phyloP scores from a whole-genome alignment of 2,797 vertebrate species.

The Sebastes kiyomatsui region DNA sequence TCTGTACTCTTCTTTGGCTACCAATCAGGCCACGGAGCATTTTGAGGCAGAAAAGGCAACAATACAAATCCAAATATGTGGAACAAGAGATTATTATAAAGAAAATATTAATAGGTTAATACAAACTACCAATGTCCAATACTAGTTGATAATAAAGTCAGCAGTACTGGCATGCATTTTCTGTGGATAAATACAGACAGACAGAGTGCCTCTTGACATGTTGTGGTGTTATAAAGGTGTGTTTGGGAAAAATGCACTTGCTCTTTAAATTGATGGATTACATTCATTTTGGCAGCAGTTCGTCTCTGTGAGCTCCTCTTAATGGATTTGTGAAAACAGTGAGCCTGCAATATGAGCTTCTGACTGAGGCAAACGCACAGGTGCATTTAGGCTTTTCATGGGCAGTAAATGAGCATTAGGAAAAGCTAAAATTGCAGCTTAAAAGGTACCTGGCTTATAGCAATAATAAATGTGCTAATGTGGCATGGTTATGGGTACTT shows the following conservation, averaged over 20 bases:
- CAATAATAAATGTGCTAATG: constrained; percentile 30
- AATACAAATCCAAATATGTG: too few relatives aligned
- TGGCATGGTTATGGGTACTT: constrained; percentile 1
- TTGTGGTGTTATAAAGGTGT: not conserved
- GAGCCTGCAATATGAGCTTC: constrained; percentile 2
- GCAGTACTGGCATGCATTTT: not conserved
- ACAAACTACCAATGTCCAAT: not conserved
- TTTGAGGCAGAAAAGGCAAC: not conserved
- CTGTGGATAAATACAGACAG: not conserved
- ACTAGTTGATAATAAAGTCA: not conserved
- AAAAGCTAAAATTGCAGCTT: constrained; percentile 5
- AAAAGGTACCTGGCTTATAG: not conserved
- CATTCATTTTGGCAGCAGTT: not conserved
- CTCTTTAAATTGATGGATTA: constrained; percentile 28
- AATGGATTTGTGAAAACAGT: constrained; percentile 17
- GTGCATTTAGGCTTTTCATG: constrained; percentile 17
- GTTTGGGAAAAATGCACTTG: not conserved
- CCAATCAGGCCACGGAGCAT: not conserved
- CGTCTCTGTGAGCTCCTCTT: constrained; percentile 7
- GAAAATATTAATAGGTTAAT: not conserved
- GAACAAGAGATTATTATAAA: not conserved
- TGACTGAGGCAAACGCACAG: constrained; percentile 15
- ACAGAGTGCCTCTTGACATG: not conserved
- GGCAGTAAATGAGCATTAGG: constrained; percentile 8
- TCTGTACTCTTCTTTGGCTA: not conserved